A percentile compares a stretch with the other conserved stretches of the same genome.
These are phyloP conservation scores for Calosoma granatense DNA, from an alignment of 1,140 invertebrate genomes.

Conservation along the genomic window DNA sequence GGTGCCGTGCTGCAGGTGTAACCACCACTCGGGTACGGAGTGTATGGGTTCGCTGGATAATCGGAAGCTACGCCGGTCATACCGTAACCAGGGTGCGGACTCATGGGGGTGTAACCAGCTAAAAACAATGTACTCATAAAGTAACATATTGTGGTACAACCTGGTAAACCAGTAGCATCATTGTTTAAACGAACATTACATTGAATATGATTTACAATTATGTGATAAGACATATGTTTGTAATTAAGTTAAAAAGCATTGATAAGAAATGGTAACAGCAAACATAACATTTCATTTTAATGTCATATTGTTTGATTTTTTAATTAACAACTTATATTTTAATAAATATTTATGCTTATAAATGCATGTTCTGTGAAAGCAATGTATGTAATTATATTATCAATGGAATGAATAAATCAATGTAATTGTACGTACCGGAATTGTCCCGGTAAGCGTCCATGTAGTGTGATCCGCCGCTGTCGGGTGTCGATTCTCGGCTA, in stretches of 20 bases:
- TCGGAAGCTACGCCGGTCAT: conserved; percentile 63
- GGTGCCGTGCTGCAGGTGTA: conserved; percentile 43
- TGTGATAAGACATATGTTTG: too few species aligned
- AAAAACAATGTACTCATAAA: conserved; percentile 8
- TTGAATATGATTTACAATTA: neutral
- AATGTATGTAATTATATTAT: too few species aligned
- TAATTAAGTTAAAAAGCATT: too few species aligned
- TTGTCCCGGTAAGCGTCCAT: conserved; percentile 74
- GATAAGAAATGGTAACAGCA: too few species aligned
- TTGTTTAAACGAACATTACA: neutral
- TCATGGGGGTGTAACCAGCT: conserved; percentile 66
- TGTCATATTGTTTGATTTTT: too few species aligned
- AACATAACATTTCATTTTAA: too few species aligned
- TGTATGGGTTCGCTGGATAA: conserved; percentile 64
- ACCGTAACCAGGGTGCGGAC: conserved; percentile 72
- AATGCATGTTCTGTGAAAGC: neutral
- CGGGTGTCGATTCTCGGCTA: conserved; percentile 69
- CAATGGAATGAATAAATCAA: neutral
- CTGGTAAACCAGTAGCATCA: neutral
- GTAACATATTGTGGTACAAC: neutral
- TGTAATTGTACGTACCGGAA: conserved; percentile 56
- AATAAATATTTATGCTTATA: neutral
- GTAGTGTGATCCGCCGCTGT: conserved; percentile 74
- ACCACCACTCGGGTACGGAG: conserved; percentile 44
- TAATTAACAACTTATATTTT: too few species aligned